These are phyloP conservation scores for Mythimna impura DNA, from an alignment of 2,888 invertebrate species.

Conservation along the genomic window DNA sequence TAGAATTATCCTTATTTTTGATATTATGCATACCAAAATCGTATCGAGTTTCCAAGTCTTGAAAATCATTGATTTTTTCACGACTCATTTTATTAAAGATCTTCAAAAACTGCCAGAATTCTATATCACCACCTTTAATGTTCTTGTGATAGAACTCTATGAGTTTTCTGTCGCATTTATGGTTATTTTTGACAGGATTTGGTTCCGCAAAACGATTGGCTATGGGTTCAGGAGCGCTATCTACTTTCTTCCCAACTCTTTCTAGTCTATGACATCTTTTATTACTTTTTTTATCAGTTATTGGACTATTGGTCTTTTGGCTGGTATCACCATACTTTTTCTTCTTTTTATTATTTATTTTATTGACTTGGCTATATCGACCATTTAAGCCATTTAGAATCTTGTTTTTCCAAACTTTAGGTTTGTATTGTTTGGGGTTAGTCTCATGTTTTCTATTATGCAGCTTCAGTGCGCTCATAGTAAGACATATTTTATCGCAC, in stretches of 20 bases:
- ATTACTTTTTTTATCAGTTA: not conserved
- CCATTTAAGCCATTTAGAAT: constrained; percentile 31
- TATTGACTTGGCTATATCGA: constrained; percentile 20
- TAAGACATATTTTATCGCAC: constrained; percentile 82
- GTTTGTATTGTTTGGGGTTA: constrained; percentile 77
- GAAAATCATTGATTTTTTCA: constrained; percentile 79
- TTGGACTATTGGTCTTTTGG: constrained; percentile 1
- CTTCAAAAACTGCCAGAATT: constrained; percentile 86
- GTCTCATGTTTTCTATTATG: constrained; percentile 79
- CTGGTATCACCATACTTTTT: not conserved
- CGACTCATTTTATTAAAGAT: constrained; percentile 82
- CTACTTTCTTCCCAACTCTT: not conserved
- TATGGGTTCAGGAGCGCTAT: not conserved
- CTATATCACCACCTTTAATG: constrained; percentile 81
- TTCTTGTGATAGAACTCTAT: constrained; percentile 81
- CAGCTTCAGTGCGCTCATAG: constrained; percentile 76
- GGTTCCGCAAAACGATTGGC: constrained; percentile 73
- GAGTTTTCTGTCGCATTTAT: constrained; percentile 80
- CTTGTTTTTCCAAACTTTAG: constrained; percentile 79
- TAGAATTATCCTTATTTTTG: not conserved
- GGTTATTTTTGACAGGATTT: constrained; percentile 78
- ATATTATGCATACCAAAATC: constrained; percentile 76
- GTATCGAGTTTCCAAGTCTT: constrained; percentile 74
- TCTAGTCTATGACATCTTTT: constrained; percentile 2
- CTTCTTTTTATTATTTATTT: constrained; percentile 21